Conservation (phyloP, 2,888 invertebrate species). For the Erannis defoliaria region DNA sequence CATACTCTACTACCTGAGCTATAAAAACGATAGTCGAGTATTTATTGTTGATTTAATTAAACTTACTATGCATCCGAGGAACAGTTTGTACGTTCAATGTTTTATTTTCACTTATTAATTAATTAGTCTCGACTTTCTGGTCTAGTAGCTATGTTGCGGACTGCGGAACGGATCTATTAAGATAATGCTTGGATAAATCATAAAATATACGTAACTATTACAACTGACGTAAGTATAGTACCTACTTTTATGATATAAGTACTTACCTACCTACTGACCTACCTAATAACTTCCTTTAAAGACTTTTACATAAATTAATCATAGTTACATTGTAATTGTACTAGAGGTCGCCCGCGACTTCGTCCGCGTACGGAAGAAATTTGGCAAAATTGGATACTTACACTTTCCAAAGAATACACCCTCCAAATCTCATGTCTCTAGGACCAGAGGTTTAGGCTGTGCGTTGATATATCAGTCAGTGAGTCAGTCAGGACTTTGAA, state of each 20-base stretch:
- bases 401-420: too few species aligned
- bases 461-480: too few species aligned
- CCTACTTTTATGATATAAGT: not conserved
- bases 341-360: too few species aligned
- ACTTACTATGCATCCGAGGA: conserved; percentile 41
- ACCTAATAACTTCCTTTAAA: too few species aligned
- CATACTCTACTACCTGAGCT: conserved; percentile 32
- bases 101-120: conserved; percentile 41
- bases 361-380: too few species aligned
- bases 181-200: conserved; percentile 26
- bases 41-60: conserved; percentile 50
- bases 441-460: too few species aligned
- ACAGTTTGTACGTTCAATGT: conserved; percentile 34
- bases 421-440: too few species aligned
- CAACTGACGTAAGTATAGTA: not conserved
- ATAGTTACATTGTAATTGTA: too few species aligned
- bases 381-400: too few species aligned
- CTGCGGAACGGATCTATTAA: conserved; percentile 29
- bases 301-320: too few species aligned
- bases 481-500: too few species aligned
- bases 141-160: conserved; percentile 32
- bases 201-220: conserved; percentile 13
- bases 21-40: conserved; percentile 42
- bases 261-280: not conserved
- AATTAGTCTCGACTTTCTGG: conserved; percentile 38